These are phyloP conservation scores for Papilio xuthus DNA, from an alignment of 1,140 invertebrate species.

Conservation along the genomic window DNA sequence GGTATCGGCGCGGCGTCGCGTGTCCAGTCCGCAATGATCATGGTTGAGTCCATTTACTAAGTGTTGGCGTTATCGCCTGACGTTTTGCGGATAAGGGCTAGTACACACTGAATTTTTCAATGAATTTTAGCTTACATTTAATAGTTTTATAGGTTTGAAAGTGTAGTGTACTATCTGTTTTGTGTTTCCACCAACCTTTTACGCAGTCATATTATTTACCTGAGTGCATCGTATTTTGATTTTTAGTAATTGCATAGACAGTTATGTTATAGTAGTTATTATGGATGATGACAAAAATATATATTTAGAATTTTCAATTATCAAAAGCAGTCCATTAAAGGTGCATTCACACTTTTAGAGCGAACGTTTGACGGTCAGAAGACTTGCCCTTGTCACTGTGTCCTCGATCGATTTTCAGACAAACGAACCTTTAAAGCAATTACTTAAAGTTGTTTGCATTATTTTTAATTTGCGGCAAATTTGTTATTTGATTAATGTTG, in stretches of 20 bases:
- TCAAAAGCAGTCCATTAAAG: background rate
- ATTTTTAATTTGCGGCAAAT: background rate
- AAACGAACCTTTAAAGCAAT: background rate
- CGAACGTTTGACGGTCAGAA: background rate
- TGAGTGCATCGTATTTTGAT: too few species aligned
- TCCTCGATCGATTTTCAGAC: background rate
- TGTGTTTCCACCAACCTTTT: too few species aligned
- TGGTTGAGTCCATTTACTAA: slow-evolving; percentile 32
- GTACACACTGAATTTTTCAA: slow-evolving; percentile 1
- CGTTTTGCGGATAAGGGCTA: background rate
- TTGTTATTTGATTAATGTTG: background rate
- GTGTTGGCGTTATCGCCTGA: slow-evolving; percentile 23
- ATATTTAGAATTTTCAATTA: too few species aligned
- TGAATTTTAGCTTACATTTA: background rate
- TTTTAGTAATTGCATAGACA: too few species aligned
- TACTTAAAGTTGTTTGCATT: background rate
- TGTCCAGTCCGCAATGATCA: slow-evolving; percentile 31
- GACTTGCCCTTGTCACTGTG: slow-evolving; percentile 9
- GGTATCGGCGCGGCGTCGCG: slow-evolving; percentile 20
- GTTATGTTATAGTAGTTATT: too few species aligned
- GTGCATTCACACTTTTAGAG: background rate
- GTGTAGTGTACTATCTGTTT: too few species aligned
- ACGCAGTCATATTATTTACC: too few species aligned
- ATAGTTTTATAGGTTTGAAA: background rate
- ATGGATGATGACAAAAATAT: background rate